Evolutionary conservation across 1,140 invertebrate species (phyloP).

Genomic region (Andricus grossulariae): DNA sequence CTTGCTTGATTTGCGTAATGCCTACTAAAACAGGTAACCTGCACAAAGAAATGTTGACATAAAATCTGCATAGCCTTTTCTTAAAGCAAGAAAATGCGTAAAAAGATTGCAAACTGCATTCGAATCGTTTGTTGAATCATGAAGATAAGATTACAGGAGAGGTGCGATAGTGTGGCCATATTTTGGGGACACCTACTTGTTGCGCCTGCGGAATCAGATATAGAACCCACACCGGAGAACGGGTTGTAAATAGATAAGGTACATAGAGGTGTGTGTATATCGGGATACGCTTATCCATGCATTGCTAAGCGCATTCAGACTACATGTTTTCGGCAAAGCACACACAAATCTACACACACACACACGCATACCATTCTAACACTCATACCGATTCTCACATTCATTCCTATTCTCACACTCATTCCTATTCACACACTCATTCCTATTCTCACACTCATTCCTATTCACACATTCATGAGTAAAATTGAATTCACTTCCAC

Average conservation of each 20-base stretch:
- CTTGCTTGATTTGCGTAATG: no score
- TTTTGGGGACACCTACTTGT: constrained; percentile 73
- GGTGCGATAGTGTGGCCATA: constrained; percentile 54
- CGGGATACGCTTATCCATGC: background rate
- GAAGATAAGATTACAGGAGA: background rate
- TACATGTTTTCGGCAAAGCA: background rate
- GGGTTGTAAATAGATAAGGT: constrained; percentile 23
- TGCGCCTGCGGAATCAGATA: constrained; percentile 58
- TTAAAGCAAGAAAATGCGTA: constrained; percentile 36
- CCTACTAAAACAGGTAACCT: no score
- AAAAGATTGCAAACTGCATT: constrained; percentile 41
- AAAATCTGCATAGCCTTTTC: background rate
- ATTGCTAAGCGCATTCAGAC: background rate
- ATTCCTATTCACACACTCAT: no score
- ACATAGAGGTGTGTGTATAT: background rate
- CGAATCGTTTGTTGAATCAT: constrained; percentile 44
- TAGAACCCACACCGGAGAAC: constrained; percentile 31
- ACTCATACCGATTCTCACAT: no score
- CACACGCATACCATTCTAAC: background rate
- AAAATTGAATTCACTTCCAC: background rate
- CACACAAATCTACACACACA: background rate
- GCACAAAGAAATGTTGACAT: no score
- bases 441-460: no score
- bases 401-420: no score
- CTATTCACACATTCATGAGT: no score